Conservation (phyloP, 2,113 vertebrate genomes). For the Bambusicola thoracicus region DNA sequence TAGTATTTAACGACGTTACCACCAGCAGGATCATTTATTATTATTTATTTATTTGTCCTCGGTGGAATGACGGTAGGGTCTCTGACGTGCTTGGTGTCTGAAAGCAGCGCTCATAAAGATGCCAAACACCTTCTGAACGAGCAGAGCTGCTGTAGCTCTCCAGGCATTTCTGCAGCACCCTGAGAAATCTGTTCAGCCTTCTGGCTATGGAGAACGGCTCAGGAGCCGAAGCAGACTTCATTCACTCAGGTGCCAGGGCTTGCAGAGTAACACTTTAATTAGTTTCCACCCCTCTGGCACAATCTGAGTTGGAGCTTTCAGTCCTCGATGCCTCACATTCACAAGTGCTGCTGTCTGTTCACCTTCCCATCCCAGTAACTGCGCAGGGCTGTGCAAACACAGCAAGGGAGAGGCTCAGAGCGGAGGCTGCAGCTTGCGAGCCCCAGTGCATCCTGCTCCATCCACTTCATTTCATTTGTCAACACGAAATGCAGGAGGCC, state of each 20-base stretch:
- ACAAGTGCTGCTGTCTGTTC: neutral
- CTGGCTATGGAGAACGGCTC: neutral
- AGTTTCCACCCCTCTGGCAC: neutral
- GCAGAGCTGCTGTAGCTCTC: neutral
- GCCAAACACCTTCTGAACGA: neutral
- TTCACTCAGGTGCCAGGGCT: neutral
- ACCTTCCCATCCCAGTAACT: neutral
- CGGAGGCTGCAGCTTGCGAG: neutral
- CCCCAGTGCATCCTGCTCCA: neutral
- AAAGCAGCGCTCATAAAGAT: neutral
- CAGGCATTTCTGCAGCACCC: neutral
- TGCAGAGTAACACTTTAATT: neutral
- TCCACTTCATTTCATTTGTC: neutral
- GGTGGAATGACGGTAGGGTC: neutral
- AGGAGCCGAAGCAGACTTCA: neutral
- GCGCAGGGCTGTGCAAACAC: fast-evolving
- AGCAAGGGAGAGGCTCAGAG: neutral
- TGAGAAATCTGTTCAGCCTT: neutral
- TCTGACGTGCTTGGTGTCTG: neutral
- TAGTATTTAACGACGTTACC: neutral
- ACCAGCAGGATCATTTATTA: neutral
- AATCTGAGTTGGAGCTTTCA: neutral
- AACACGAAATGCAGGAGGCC: neutral
- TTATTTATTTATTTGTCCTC: neutral
- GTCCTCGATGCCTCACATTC: neutral